A percentile compares a stretch with the other conserved stretches of the same genome.
Conservation (phyloP, 2,888 invertebrate genomes). For the Metellina segmentata region DNA sequence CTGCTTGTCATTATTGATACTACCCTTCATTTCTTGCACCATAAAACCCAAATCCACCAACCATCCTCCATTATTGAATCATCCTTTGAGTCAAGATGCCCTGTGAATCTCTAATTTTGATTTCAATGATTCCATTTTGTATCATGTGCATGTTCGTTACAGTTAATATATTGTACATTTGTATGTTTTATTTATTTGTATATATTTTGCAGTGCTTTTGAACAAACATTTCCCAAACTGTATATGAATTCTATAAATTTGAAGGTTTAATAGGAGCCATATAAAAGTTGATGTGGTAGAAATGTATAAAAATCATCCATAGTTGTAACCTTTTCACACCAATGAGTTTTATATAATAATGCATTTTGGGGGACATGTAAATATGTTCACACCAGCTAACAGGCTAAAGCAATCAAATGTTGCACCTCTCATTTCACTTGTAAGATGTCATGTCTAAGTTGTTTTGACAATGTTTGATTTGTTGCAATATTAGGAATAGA, state of each 20-base stretch:
- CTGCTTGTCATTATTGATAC: neutral
- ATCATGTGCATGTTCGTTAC: conserved; percentile 38
- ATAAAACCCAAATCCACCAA: neutral
- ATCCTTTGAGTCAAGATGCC: too few relatives aligned
- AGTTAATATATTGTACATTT: conserved; percentile 30
- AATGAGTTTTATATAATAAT: too few relatives aligned
- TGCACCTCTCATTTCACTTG: too few relatives aligned
- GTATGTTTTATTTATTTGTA: conserved; percentile 66
- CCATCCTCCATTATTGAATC: neutral
- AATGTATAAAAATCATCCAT: too few relatives aligned
- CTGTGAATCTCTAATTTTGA: neutral
- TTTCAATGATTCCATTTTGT: conserved; percentile 55
- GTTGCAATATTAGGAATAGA: too few relatives aligned
- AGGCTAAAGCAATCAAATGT: too few relatives aligned
- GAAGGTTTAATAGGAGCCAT: neutral
- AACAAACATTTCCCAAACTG: conserved; percentile 3
- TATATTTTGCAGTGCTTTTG: conserved; percentile 35
- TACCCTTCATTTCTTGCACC: neutral
- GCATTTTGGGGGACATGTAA: too few relatives aligned
- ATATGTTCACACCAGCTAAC: too few relatives aligned
- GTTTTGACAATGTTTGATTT: too few relatives aligned
- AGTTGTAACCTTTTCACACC: too few relatives aligned
- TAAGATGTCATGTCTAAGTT: too few relatives aligned
- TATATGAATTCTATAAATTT: neutral
- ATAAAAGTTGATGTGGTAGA: neutral